phyloP scores from a whole-genome alignment of 2,888 invertebrate genomes.

The Leptarthrus brevirostris region DNA sequence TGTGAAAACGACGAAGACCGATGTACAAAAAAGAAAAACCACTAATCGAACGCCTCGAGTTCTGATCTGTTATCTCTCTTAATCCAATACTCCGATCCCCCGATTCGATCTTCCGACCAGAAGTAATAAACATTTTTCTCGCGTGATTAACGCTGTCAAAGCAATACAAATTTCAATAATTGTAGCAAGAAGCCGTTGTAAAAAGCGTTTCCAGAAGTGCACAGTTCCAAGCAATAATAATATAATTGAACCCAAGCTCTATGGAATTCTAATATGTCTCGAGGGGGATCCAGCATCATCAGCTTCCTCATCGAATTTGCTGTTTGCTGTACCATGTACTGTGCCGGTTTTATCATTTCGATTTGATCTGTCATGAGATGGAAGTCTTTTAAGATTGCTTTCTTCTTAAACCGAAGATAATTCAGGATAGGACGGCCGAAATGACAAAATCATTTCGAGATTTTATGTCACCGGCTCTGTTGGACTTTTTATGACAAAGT shows the following conservation, averaged over 20 bases:
- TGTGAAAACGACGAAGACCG: neutral
- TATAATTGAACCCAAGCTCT: neutral
- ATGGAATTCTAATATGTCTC: neutral
- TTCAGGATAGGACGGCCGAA: neutral
- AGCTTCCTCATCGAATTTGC: neutral
- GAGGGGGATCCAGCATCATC: neutral
- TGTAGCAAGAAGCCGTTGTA: neutral
- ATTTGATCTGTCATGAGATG: neutral
- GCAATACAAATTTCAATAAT: conserved; percentile 37
- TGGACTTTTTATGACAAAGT: neutral
- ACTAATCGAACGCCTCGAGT: conserved; percentile 21
- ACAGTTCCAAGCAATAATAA: neutral
- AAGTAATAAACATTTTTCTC: neutral
- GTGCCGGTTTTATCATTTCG: neutral
- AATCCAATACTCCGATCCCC: neutral
- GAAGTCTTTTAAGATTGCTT: neutral
- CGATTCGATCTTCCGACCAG: neutral
- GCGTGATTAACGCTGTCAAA: conserved; percentile 42
- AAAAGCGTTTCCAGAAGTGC: neutral
- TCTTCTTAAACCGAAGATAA: neutral
- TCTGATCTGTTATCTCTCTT: conserved; percentile 9
- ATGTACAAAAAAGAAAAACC: neutral
- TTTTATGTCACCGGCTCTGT: conserved; percentile 9
- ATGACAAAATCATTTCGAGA: conserved; percentile 24
- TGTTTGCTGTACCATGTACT: neutral